These are phyloP conservation scores for Agrochola circellaris DNA, from an alignment of 2,888 invertebrate genomes.

Conservation along the genomic window DNA sequence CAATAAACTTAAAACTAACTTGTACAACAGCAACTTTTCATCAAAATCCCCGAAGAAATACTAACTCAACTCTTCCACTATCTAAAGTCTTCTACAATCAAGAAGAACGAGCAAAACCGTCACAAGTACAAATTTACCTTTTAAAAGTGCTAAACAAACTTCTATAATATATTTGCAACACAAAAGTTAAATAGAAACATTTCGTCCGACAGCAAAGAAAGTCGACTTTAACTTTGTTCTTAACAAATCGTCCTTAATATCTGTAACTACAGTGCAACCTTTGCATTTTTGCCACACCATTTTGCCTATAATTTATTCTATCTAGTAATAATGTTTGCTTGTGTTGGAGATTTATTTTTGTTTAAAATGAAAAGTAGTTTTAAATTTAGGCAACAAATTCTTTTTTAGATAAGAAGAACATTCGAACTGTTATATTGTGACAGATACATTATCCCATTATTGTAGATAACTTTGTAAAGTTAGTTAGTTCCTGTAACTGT, in stretches of 20 bases:
- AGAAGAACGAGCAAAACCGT: slow-evolving; percentile 14
- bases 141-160: slow-evolving; percentile 48
- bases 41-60: slow-evolving; percentile 29
- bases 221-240: slow-evolving; percentile 64
- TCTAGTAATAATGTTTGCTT: slow-evolving; percentile 63
- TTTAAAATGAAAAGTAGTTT: background rate
- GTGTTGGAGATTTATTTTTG: slow-evolving; percentile 14
- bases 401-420: no score
- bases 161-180: slow-evolving; percentile 53
- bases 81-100: slow-evolving; percentile 28
- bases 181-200: slow-evolving; percentile 65
- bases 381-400: background rate
- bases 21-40: slow-evolving; percentile 17
- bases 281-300: slow-evolving; percentile 67
- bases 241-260: slow-evolving; percentile 74
- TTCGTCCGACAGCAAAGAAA: slow-evolving; percentile 48
- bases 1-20: background rate
- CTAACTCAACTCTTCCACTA: slow-evolving; percentile 8
- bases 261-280: slow-evolving; percentile 65
- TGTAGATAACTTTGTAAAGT: no score
- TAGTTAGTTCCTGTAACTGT: no score
- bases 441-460: background rate
- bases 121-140: slow-evolving; percentile 50
- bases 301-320: slow-evolving; percentile 66
- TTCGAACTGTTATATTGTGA: background rate